Percentiles rank a stretch among this genome's conserved stretches.
Evolutionary conservation across 2,113 vertebrate genomes (phyloP).

Genomic region (Amia ocellicauda): DNA sequence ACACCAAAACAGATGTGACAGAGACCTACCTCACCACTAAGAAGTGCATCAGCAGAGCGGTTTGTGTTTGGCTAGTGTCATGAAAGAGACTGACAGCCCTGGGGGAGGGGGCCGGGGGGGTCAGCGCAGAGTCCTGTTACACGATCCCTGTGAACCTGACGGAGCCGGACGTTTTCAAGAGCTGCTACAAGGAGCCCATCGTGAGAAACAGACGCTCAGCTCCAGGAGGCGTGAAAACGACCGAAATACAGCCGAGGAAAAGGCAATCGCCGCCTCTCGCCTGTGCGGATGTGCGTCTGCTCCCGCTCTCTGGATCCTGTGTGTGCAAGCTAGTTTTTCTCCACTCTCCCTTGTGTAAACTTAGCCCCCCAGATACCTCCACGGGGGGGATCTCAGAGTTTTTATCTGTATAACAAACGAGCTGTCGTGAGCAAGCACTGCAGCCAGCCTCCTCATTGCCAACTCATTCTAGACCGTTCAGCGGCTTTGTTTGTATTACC

Average conservation of each 20-base stretch:
- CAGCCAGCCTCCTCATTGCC: not conserved
- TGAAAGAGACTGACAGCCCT: too few relatives aligned
- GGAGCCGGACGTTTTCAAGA: not conserved
- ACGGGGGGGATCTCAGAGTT: not conserved
- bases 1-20: not conserved
- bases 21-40: not conserved
- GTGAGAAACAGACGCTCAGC: not conserved
- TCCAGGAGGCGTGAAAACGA: not conserved
- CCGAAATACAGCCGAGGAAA: not conserved
- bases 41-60: not conserved
- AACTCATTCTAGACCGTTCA: too few relatives aligned
- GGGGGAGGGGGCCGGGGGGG: not conserved
- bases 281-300: too few relatives aligned
- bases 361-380: too few relatives aligned
- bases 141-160: not conserved
- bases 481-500: not conserved
- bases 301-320: too few relatives aligned
- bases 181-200: not conserved
- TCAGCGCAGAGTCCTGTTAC: not conserved
- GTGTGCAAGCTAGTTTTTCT: too few relatives aligned
- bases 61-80: too few relatives aligned
- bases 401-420: conserved; percentile 8
- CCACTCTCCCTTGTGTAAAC: not conserved
- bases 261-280: too few relatives aligned
- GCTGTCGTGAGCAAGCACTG: conserved; percentile 9